These are phyloP conservation scores for Cryptus armator DNA, from an alignment of 2,888 invertebrate species.

Conservation along the genomic window DNA sequence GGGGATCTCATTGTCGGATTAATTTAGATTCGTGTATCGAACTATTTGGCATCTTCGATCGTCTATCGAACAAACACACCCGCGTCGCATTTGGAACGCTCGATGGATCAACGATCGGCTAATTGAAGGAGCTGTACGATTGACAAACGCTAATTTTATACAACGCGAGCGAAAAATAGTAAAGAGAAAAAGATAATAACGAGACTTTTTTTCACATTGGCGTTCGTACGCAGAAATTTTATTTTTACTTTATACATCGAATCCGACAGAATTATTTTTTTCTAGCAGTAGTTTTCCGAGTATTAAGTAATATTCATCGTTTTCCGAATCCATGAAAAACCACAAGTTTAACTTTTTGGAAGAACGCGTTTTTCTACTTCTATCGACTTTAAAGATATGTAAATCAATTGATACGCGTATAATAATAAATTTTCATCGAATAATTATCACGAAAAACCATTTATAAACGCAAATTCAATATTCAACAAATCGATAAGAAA, in stretches of 20 bases:
- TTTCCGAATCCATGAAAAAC: too few relatives aligned
- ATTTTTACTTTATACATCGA: too few relatives aligned
- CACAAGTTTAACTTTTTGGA: too few relatives aligned
- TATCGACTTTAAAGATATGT: too few relatives aligned
- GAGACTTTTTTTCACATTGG: too few relatives aligned
- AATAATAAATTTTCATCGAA: too few relatives aligned
- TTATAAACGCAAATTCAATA: neutral
- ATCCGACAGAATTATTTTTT: too few relatives aligned
- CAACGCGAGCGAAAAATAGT: neutral
- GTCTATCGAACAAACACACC: slow-evolving; percentile 23
- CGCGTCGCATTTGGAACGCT: slow-evolving; percentile 40
- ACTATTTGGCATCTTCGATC: slow-evolving; percentile 61
- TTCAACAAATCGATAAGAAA: neutral
- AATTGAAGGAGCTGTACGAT: slow-evolving; percentile 3
- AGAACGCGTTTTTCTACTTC: too few relatives aligned
- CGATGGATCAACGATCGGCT: slow-evolving; percentile 50
- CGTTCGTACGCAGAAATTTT: too few relatives aligned
- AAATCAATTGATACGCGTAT: too few relatives aligned
- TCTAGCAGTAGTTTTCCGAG: too few relatives aligned
- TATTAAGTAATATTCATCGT: too few relatives aligned
- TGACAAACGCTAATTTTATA: neutral
- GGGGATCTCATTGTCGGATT: slow-evolving; percentile 36
- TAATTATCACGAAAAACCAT: neutral
- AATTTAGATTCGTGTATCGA: slow-evolving; percentile 60
- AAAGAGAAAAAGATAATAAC: neutral